Conservation (phyloP, 1,140 invertebrate genomes). For the Hesperophylax magnus region DNA sequence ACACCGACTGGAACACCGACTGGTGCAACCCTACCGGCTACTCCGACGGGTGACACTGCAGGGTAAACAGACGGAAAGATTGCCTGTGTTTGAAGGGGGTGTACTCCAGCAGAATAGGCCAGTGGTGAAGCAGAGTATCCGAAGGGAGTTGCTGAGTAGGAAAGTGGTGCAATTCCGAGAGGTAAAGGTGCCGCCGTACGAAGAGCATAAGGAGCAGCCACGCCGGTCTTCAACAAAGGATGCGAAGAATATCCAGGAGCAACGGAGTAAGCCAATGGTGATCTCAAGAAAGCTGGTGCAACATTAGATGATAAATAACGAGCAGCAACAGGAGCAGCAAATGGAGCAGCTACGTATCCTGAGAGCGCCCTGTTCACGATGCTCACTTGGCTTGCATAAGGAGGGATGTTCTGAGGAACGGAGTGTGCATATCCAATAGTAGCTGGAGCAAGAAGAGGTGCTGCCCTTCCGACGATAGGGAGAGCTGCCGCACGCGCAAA, state of each 20-base stretch:
- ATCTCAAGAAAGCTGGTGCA: conserved; percentile 56
- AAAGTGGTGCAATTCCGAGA: conserved; percentile 53
- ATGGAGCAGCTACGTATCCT: conserved; percentile 56
- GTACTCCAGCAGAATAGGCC: not conserved
- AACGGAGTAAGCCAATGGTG: conserved; percentile 51
- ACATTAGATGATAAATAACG: conserved; percentile 28
- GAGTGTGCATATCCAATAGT: conserved; percentile 65
- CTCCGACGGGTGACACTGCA: conserved; percentile 21
- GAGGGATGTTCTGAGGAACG: conserved; percentile 72
- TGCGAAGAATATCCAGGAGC: conserved; percentile 61
- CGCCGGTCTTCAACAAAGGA: conserved; percentile 9
- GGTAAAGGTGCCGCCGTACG: conserved; percentile 31
- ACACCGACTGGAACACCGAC: not conserved
- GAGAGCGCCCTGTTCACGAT: conserved; percentile 66
- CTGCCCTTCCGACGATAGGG: conserved; percentile 56
- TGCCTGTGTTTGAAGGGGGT: conserved; percentile 35
- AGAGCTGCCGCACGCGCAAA: conserved; percentile 26
- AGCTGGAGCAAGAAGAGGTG: conserved; percentile 54
- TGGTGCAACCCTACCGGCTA: conserved; percentile 7
- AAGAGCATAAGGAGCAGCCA: conserved; percentile 19
- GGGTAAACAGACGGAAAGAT: conserved; percentile 22
- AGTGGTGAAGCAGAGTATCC: not conserved
- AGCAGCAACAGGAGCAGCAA: conserved; percentile 44
- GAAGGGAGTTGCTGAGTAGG: conserved; percentile 46
- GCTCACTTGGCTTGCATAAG: conserved; percentile 70